phyloP scores from a whole-genome alignment of 2,797 vertebrate genomes.

The Anguilla obscura region DNA sequence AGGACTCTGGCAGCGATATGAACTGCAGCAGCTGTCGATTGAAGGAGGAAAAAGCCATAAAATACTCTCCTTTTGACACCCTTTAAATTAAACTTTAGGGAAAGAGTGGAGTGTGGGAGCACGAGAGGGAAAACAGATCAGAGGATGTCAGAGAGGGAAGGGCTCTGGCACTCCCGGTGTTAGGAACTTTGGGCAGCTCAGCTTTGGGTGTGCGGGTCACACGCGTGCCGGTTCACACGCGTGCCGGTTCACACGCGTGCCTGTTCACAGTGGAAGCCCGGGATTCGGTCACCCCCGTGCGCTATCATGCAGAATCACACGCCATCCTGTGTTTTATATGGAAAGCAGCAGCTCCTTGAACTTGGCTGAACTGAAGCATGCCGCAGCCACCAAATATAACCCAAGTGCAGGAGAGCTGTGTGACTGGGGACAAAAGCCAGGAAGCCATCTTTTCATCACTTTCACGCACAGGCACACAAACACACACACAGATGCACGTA shows the following conservation, averaged over 20 bases:
- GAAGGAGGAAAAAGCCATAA: conserved; percentile 42
- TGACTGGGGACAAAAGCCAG: not conserved
- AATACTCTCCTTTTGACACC: conserved; percentile 42
- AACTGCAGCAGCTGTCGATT: conserved; percentile 54
- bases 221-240: not conserved
- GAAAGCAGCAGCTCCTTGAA: not conserved
- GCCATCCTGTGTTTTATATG: not conserved
- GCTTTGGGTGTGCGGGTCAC: not conserved
- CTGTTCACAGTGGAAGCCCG: not conserved
- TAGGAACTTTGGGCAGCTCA: not conserved
- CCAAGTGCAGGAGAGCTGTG: not conserved
- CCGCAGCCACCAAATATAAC: not conserved
- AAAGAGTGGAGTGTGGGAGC: conserved; percentile 22
- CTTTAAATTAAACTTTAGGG: conserved; percentile 51
- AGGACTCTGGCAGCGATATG: conserved; percentile 57
- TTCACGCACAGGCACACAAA: not conserved
- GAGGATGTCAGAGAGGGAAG: not conserved
- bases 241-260: not conserved
- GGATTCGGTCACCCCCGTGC: conserved; percentile 1
- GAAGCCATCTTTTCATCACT: not conserved
- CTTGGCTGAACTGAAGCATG: not conserved
- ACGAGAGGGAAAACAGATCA: conserved; percentile 12
- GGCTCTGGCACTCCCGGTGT: conserved; percentile 2
- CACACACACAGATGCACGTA: not conserved
- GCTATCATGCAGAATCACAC: not conserved